These are phyloP conservation scores for Rhyacophila brunnea DNA, from an alignment of 1,140 invertebrate species.

Conservation along the genomic window DNA sequence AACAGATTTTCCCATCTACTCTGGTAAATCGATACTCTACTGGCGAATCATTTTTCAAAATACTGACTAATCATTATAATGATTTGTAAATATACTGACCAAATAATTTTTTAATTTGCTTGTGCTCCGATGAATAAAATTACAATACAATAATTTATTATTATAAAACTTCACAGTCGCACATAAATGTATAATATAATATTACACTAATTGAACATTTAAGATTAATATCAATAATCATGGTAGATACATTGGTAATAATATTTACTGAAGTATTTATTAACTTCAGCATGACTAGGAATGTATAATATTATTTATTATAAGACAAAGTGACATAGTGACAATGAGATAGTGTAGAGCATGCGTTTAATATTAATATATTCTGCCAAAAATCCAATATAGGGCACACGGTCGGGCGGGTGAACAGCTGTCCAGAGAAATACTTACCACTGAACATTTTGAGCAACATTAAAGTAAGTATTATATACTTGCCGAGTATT, in stretches of 20 bases:
- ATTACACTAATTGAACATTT: constrained; percentile 9
- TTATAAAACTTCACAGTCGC: background rate
- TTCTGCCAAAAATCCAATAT: constrained; percentile 29
- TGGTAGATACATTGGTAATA: constrained; percentile 24
- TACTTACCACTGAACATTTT: background rate
- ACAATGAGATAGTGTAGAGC: constrained; percentile 20
- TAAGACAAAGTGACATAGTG: constrained; percentile 28
- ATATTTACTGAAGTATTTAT: constrained; percentile 23
- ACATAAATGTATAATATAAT: constrained; percentile 12
- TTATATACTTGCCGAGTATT: no score
- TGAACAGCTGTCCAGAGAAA: background rate
- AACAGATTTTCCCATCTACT: no score
- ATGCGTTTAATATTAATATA: constrained; percentile 17
- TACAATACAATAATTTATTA: no score
- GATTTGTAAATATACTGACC: no score
- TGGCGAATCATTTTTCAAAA: no score
- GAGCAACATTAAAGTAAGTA: constrained; percentile 9
- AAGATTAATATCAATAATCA: constrained; percentile 23
- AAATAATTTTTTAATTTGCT: no score
- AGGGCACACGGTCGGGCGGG: constrained; percentile 18
- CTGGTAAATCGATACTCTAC: no score
- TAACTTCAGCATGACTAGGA: constrained; percentile 33
- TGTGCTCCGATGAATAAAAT: no score
- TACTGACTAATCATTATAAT: no score
- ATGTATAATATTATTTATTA: constrained; percentile 24